Conservation (phyloP, 2,797 vertebrate genomes). For the Arrhamphus sclerolepis region DNA sequence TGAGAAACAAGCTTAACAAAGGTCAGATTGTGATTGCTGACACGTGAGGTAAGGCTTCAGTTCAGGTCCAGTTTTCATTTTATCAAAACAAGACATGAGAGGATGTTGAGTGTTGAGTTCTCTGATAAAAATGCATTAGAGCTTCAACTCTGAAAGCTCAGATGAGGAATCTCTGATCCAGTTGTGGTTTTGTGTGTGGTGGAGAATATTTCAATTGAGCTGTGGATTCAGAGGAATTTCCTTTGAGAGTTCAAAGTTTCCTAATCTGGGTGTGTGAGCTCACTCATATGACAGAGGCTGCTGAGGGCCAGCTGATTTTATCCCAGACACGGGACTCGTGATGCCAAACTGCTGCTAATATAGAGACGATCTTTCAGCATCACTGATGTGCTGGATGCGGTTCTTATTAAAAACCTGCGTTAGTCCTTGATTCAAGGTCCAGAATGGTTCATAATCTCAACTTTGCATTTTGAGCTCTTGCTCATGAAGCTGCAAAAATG, state of each 20-base stretch:
- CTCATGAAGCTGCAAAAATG: background rate
- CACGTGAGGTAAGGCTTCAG: conserved; percentile 31
- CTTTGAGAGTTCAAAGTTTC: conserved; percentile 13
- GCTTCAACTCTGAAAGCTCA: no score
- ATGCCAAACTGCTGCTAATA: background rate
- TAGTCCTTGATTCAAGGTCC: background rate
- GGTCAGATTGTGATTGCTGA: conserved; percentile 37
- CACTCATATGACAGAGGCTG: conserved; percentile 30
- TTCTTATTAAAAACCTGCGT: background rate
- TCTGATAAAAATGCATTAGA: background rate
- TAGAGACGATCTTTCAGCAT: background rate
- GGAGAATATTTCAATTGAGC: background rate
- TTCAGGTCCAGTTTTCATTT: background rate
- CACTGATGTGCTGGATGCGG: background rate
- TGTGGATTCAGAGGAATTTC: conserved; percentile 5
- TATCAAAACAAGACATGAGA: background rate
- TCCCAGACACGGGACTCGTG: background rate
- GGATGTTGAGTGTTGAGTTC: background rate
- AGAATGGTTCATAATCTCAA: background rate
- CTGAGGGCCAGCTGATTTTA: no score
- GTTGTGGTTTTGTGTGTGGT: background rate
- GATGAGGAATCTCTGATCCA: no score
- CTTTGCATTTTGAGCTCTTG: background rate
- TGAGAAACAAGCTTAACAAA: conserved; percentile 48
- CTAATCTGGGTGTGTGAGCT: conserved; percentile 37